Evolutionary conservation across 2,888 invertebrate genomes (phyloP), one percentile per base, ranked within the genome.

Genomic region (Tipula vernalis): DNA sequence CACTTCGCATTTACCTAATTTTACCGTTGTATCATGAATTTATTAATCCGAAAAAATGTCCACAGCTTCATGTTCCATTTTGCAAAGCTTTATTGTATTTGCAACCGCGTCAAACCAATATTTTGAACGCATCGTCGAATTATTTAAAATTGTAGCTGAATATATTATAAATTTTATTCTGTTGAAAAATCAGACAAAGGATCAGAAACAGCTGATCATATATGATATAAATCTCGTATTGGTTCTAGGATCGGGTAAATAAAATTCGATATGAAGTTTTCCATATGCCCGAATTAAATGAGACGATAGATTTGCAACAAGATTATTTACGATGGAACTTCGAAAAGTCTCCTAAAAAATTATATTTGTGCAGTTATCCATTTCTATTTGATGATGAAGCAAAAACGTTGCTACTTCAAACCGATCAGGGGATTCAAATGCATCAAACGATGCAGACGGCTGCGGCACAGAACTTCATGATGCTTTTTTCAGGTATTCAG

Each of bases 321-420:
- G n/a, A 98, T 91, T 98, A 98, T 90, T 92, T 96, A 47, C 93
- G 93, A 88, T 98, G 98, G 98, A 91, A 96, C 0, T 92, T 93
- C 0, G 95, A 95, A 90, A 92, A 93, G 88, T 92, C 92, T 88
- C 94, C 94, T 91, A 92, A 93, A 89, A 41, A 36, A 87, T 94
- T 96, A 39, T 96, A 94, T 90, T 95, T 98, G 91, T 98, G 98
- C 91, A 95, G 97, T 92, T 99, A 96, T 92, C 96, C 99, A 85
- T 99, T 99, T 91, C 93, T n/a, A n/a, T n/a, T n/a, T n/a, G n/a
- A n/a, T n/a, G n/a, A n/a, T n/a, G n/a, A n/a, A n/a, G n/a, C n/a
- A n/a, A n/a, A n/a, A n/a, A n/a, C n/a, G n/a, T n/a, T n/a, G n/a
- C n/a, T n/a, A n/a, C n/a, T n/a, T n/a, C n/a, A n/a, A n/a, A n/a